Evolutionary conservation across 1,140 invertebrate species (phyloP), one percentile per base, ranked within the genome.

Genomic region (Dendrolimus punctatus): DNA sequence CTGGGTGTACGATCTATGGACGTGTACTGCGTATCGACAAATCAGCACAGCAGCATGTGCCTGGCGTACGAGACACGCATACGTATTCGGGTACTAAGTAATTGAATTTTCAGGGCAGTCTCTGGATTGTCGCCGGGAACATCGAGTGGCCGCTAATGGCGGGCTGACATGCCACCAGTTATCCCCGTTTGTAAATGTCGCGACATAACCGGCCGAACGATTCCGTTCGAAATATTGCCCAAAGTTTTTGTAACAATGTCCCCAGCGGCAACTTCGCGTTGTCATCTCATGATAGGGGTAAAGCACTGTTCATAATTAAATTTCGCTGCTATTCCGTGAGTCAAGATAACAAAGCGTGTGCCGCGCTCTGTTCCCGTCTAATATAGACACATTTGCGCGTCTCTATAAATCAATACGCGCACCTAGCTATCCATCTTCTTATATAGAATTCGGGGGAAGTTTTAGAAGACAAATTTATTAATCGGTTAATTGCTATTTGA

Each of bases 91-190:
- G 49, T 62, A 65, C 64, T 73, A 73, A 69, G 72, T 76, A 76
- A 80, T 80, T 80, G 66, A 76, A 77, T 77, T 76, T 80, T 71
- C 64, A 69, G 68, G 58, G 57, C 54, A 70, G 66, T 51, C 55
- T 68, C 53, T 57, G 66, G 46, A 46, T 55, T 68, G 60, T 64
- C 63, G 62, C 64, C 55, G 53, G 47, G 66, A 57, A 62, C 50
- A 40, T 51, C 37, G 55, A 46, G 53, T 62, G 60, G 49, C 60
- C 64, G 57, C 69, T 73, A 72, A 71, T 71, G 75, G 66, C 61
- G 52, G 62, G 64, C 66, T 71, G 68, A 66, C 62, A 62, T 46
- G 62, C 57, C 62, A 53, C 67, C 59, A 63, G 64, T 66, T 73
- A 72, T 53, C 51, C 52, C 63, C 54, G 62, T 72, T 68, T 73